These are phyloP conservation scores for Bombus terrestris DNA, from an alignment of 1,140 invertebrate species.

Conservation along the genomic window DNA sequence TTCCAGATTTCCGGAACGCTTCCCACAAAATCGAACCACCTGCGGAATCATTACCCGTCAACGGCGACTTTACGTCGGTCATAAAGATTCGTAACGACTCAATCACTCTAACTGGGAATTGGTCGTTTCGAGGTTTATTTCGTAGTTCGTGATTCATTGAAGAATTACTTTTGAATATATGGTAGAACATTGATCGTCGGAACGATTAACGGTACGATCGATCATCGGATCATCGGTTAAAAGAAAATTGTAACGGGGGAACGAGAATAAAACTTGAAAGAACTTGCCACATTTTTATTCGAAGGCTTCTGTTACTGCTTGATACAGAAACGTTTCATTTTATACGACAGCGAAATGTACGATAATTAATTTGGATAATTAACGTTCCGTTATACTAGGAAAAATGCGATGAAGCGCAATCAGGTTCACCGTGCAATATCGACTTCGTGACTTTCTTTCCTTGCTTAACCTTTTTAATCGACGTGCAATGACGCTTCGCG, in stretches of 20 bases:
- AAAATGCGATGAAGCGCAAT: background rate
- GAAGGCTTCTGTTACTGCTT: background rate
- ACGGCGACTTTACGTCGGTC: background rate
- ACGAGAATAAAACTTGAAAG: background rate
- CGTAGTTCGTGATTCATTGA: no score
- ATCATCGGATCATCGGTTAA: background rate
- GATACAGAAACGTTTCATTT: no score
- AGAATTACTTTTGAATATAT: background rate
- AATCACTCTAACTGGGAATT: background rate
- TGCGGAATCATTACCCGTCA: background rate
- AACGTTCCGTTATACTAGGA: background rate
- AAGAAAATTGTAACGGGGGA: rapidly evolving
- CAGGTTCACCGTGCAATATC: background rate
- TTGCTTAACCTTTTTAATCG: constrained; percentile 1
- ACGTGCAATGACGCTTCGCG: background rate
- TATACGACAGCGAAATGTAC: background rate
- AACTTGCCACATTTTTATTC: background rate
- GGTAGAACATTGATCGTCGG: background rate
- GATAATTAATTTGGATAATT: background rate
- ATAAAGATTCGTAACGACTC: background rate
- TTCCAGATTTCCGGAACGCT: background rate
- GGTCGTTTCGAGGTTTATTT: background rate
- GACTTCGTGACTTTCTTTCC: background rate
- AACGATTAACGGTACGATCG: background rate
- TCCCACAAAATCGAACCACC: background rate